Percentiles rank a stretch among this genome's conserved stretches.
Evolutionary conservation across 2,888 invertebrate genomes (phyloP).

Genomic region (Herminia tarsipennalis): DNA sequence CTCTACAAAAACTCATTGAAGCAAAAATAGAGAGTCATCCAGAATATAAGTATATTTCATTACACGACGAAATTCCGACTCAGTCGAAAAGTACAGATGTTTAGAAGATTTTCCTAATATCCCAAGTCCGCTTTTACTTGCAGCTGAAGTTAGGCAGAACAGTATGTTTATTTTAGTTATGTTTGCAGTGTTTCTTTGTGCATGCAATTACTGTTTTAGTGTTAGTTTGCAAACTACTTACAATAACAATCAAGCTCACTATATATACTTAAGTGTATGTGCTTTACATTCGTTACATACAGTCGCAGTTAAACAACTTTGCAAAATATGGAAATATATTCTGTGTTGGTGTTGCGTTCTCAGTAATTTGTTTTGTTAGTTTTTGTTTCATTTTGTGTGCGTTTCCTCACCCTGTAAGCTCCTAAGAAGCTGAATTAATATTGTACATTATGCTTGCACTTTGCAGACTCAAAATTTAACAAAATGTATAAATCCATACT

Average conservation of each 20-base stretch:
- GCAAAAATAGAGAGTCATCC: constrained; percentile 77
- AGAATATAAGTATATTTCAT: constrained; percentile 73
- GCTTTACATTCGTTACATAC: neutral
- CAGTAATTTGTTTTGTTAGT: too few species aligned
- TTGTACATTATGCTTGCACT: constrained; percentile 8
- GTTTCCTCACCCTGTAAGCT: constrained; percentile 10
- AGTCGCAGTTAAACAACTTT: neutral
- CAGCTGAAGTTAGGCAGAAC: constrained; percentile 56
- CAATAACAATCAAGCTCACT: constrained; percentile 2
- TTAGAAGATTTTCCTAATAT: constrained; percentile 53
- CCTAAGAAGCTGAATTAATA: constrained; percentile 11
- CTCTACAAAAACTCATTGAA: constrained; percentile 72
- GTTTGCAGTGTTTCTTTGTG: constrained; percentile 51
- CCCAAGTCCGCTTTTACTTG: constrained; percentile 52
- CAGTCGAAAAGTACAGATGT: constrained; percentile 81
- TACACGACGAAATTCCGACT: constrained; percentile 66
- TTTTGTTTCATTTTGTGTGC: constrained; percentile 28
- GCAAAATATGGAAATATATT: too few species aligned
- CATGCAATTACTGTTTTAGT: constrained; percentile 37
- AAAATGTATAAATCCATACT: neutral
- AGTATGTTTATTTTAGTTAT: constrained; percentile 75
- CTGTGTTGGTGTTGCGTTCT: neutral
- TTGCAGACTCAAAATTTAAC: neutral
- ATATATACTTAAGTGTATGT: neutral
- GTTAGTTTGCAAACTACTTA: constrained; percentile 4